Conservation (phyloP, 2,888 invertebrate genomes). For the Rosalia funebris region DNA sequence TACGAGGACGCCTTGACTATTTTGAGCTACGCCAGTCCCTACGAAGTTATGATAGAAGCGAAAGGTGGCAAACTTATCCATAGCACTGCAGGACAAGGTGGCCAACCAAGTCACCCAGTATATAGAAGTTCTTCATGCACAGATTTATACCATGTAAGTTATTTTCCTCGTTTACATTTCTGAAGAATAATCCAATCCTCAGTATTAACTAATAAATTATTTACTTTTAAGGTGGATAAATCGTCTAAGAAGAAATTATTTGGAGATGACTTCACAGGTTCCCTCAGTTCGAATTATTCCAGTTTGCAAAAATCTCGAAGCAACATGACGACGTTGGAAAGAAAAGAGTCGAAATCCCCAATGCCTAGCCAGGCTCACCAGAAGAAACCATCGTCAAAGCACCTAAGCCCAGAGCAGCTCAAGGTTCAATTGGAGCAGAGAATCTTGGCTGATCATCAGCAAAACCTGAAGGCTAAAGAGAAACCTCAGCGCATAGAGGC, state of each 20-base stretch:
- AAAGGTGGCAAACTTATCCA: constrained; percentile 66
- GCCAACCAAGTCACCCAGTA: constrained; percentile 77
- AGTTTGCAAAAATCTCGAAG: constrained; percentile 60
- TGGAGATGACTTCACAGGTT: constrained; percentile 61
- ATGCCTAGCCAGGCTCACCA: constrained; percentile 43
- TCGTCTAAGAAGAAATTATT: constrained; percentile 59
- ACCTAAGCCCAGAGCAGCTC: constrained; percentile 53
- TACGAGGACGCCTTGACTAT: constrained; percentile 91
- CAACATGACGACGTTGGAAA: constrained; percentile 59
- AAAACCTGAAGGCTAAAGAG: constrained; percentile 52
- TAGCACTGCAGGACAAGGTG: constrained; percentile 58
- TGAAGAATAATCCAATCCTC: background rate
- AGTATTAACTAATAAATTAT: constrained; percentile 6
- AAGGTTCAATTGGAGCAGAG: constrained; percentile 58
- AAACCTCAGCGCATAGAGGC: constrained; percentile 58
- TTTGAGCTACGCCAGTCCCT: constrained; percentile 90
- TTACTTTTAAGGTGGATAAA: constrained; percentile 56
- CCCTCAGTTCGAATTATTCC: constrained; percentile 63
- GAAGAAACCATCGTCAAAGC: constrained; percentile 46
- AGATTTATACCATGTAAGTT: constrained; percentile 67
- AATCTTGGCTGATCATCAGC: constrained; percentile 52
- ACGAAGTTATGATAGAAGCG: constrained; percentile 84
- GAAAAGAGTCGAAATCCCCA: constrained; percentile 56
- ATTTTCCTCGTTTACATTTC: background rate
- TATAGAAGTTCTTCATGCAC: constrained; percentile 82